Conservation (phyloP, 2,888 invertebrate genomes). For the Phorcus lineatus region DNA sequence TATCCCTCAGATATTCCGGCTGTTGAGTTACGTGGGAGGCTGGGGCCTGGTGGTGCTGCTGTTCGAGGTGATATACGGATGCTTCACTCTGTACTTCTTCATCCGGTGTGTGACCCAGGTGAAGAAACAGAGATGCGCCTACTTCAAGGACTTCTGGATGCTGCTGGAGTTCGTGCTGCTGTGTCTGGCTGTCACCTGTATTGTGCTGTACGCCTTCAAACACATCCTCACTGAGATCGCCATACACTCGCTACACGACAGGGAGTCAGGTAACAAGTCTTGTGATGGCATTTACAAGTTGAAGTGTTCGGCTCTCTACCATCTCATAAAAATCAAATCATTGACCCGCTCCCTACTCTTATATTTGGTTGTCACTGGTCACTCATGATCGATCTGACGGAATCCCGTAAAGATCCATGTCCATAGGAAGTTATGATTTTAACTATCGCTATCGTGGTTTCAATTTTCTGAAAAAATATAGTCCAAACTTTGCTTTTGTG, state of each 20-base stretch:
- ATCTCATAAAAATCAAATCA: no score
- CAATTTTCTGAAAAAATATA: no score
- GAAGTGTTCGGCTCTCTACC: no score
- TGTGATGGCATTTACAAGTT: no score
- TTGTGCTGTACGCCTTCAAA: conserved; percentile 75
- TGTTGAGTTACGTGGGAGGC: conserved; percentile 75
- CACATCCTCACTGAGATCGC: conserved; percentile 71
- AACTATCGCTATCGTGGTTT: no score
- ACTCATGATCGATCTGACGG: no score
- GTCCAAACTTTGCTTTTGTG: no score
- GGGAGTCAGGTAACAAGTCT: conserved; percentile 64
- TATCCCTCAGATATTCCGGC: conserved; percentile 69
- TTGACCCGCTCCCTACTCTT: no score
- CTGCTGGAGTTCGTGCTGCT: conserved; percentile 75
- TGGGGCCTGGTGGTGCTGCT: conserved; percentile 74
- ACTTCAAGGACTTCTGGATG: conserved; percentile 77
- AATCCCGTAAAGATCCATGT: no score
- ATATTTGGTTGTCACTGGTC: no score
- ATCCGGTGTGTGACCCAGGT: conserved; percentile 69
- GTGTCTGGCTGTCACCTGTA: conserved; percentile 72
- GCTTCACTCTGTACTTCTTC: conserved; percentile 76
- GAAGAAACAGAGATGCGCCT: conserved; percentile 68
- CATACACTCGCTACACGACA: conserved; percentile 68
- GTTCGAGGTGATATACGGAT: conserved; percentile 74
- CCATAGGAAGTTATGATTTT: no score